Conservation (phyloP, 2,888 invertebrate species). For the Melinopterus prodromus region DNA sequence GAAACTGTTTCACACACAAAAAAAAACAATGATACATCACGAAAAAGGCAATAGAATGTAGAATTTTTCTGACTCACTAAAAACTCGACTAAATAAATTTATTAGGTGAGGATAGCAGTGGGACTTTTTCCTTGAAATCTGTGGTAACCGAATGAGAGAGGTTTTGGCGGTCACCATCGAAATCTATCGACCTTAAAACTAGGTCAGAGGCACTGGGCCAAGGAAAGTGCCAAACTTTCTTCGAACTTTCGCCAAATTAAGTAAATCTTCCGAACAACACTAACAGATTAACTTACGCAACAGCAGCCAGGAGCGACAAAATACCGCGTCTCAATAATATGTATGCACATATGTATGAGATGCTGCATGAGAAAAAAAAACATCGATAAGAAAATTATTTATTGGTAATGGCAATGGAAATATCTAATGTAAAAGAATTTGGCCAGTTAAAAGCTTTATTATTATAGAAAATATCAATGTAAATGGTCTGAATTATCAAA, state of each 20-base stretch:
- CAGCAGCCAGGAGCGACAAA: background rate
- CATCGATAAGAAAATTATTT: background rate
- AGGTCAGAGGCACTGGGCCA: background rate
- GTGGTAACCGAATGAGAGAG: background rate
- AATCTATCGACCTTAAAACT: slow-evolving; percentile 4
- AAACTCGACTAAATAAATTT: background rate
- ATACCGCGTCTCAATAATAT: background rate
- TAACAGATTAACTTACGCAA: background rate
- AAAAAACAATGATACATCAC: background rate
- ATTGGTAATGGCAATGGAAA: background rate
- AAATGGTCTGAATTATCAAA: too few species aligned
- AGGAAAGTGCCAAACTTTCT: slow-evolving; percentile 4
- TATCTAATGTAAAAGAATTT: background rate
- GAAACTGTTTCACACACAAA: background rate
- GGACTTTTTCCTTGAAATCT: background rate
- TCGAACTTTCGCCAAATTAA: background rate
- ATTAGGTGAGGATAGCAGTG: background rate
- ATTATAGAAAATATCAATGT: too few species aligned
- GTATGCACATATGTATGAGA: background rate
- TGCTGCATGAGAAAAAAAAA: background rate
- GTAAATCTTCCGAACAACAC: background rate
- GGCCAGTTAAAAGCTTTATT: too few species aligned
- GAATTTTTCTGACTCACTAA: background rate
- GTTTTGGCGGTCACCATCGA: background rate
- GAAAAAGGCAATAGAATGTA: background rate